Conservation (phyloP, 2,113 vertebrate species). For the Aix galericulata region DNA sequence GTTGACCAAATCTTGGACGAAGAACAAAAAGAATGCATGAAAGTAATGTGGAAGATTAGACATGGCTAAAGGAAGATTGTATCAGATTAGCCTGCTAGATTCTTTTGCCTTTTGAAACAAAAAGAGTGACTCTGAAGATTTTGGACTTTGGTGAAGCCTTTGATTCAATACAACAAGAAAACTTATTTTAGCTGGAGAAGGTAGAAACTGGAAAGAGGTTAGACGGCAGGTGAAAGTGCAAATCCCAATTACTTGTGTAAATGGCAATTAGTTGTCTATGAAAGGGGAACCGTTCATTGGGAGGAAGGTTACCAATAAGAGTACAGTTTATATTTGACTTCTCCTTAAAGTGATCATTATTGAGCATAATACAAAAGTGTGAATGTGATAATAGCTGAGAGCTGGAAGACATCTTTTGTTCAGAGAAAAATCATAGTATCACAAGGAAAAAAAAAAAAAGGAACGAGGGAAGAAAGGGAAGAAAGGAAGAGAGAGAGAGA, state of each 20-base stretch:
- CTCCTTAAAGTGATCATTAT: neutral
- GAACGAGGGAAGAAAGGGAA: neutral
- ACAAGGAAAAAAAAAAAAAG: neutral
- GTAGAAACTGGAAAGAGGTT: neutral
- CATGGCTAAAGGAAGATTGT: neutral
- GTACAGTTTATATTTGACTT: neutral
- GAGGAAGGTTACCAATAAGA: neutral
- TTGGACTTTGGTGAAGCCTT: neutral
- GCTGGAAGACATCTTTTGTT: neutral
- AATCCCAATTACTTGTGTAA: neutral
- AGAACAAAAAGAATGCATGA: neutral
- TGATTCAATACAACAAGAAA: neutral
- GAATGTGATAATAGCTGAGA: neutral
- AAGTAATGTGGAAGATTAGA: neutral
- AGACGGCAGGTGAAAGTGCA: neutral
- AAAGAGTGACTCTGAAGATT: neutral
- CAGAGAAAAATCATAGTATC: neutral
- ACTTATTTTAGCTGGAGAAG: neutral
- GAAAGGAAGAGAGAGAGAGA: too few relatives aligned
- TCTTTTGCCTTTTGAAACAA: neutral
- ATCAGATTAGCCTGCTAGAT: neutral
- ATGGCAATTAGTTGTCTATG: neutral
- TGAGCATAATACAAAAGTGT: neutral
- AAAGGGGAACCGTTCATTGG: neutral
- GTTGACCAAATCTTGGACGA: neutral